Percentiles rank a stretch among this genome's conserved stretches.
Evolutionary conservation across 1,140 invertebrate species (phyloP).

Genomic region (Drosophila pachea): DNA sequence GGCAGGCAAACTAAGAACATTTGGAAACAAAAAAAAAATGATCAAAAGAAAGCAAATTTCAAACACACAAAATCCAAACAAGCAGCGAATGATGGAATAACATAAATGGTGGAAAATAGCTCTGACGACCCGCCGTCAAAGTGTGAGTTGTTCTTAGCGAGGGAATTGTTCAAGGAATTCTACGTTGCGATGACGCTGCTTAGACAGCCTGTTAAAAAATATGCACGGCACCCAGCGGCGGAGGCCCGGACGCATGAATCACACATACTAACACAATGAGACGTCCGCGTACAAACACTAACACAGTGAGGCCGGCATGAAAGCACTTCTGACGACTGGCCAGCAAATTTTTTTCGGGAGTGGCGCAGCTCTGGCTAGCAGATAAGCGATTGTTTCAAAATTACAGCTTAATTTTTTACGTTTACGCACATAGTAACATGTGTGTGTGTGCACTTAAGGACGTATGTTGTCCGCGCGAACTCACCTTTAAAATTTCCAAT

Average conservation of each 20-base stretch:
- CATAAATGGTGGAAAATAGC: constrained; percentile 5
- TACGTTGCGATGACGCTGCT: constrained; percentile 45
- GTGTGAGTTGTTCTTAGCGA: constrained; percentile 30
- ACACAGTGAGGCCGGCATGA: constrained; percentile 51
- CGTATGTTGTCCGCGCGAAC: constrained; percentile 10
- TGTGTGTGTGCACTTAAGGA: not conserved
- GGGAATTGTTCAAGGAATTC: constrained; percentile 57
- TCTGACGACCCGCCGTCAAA: constrained; percentile 59
- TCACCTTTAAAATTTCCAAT: constrained; percentile 48
- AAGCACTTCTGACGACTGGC: constrained; percentile 28
- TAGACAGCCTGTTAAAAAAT: constrained; percentile 64
- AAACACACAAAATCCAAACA: constrained; percentile 40
- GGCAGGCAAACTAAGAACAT: constrained; percentile 15
- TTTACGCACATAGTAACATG: not conserved
- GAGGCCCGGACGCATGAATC: constrained; percentile 58
- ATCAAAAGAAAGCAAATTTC: constrained; percentile 49
- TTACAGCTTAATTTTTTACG: constrained; percentile 5
- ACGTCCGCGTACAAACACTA: constrained; percentile 21
- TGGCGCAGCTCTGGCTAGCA: constrained; percentile 32
- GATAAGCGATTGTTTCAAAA: constrained; percentile 26
- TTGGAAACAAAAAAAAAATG: constrained; percentile 13
- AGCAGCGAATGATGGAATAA: constrained; percentile 9
- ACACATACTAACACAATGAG: constrained; percentile 44
- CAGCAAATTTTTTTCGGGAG: constrained; percentile 61
- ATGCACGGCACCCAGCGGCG: constrained; percentile 50